Evolutionary conservation across 2,797 vertebrate species (phyloP).

Genomic region (Falco naumanni): DNA sequence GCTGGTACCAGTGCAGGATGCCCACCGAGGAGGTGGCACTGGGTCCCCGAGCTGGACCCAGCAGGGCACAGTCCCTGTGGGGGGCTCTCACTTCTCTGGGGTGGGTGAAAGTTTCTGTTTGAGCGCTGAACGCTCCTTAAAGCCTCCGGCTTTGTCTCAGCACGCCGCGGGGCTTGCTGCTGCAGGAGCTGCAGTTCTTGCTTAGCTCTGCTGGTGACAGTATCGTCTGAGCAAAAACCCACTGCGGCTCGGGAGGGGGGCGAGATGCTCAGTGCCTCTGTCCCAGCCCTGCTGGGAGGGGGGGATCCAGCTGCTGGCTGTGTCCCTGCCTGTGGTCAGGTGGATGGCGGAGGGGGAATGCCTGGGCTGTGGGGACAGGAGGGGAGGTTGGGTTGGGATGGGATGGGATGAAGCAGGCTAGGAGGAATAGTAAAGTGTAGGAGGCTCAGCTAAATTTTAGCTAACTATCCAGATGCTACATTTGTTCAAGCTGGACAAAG

Average conservation of each 20-base stretch:
- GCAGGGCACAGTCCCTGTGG: rapidly evolving
- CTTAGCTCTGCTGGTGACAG: constrained; percentile 54
- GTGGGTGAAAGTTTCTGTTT: neutral
- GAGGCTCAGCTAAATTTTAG: neutral
- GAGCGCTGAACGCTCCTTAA: neutral
- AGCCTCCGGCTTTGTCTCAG: neutral
- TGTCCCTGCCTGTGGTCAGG: rapidly evolving
- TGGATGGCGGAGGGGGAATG: rapidly evolving
- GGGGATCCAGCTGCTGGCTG: neutral
- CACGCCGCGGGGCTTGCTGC: rapidly evolving
- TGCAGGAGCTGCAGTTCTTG: constrained; percentile 17
- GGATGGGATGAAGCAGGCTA: neutral
- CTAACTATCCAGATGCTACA: neutral
- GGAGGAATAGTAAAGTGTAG: neutral
- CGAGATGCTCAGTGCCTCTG: rapidly evolving
- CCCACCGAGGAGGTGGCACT: rapidly evolving
- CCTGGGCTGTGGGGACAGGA: neutral
- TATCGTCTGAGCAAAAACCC: neutral
- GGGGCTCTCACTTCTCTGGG: rapidly evolving
- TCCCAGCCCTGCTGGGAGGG: rapidly evolving
- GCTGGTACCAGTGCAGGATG: neutral
- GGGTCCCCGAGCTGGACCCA: rapidly evolving
- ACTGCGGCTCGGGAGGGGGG: rapidly evolving
- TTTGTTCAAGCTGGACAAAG: neutral
- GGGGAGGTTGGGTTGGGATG: neutral